These are phyloP conservation scores for Probosciger aterrimus DNA, from an alignment of 2,113 vertebrate species.

Conservation along the genomic window DNA sequence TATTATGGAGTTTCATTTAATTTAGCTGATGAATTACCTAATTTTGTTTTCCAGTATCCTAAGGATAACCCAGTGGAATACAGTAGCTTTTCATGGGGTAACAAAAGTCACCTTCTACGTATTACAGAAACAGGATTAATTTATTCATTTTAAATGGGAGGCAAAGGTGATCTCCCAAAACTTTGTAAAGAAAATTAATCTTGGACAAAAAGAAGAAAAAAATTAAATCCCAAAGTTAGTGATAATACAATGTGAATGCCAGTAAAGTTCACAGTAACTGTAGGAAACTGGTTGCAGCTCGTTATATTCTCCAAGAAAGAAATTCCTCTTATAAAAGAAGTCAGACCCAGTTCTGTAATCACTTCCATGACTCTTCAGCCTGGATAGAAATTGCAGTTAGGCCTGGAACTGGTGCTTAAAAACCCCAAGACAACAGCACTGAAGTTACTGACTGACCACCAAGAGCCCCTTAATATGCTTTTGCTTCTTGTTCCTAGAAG, in stretches of 20 bases:
- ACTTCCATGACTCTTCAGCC: not conserved
- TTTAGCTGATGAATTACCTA: constrained; percentile 14
- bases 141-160: not conserved
- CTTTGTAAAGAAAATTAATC: not conserved
- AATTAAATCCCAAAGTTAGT: not conserved
- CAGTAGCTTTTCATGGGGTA: not conserved
- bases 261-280: not conserved
- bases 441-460: not conserved
- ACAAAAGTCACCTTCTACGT: not conserved
- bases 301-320: not conserved
- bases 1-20: constrained; percentile 23
- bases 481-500: not conserved
- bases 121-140: not conserved
- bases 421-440: not conserved
- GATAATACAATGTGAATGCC: not conserved
- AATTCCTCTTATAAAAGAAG: not conserved
- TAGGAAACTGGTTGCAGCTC: not conserved
- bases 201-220: not conserved
- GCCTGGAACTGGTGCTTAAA: not conserved
- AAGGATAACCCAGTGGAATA: not conserved
- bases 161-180: not conserved
- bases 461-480: not conserved
- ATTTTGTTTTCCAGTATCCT: not conserved
- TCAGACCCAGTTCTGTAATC: not conserved
- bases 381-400: not conserved